Evolutionary conservation across 2,888 invertebrate genomes (phyloP).

Genomic region (Hybos culiciformis): DNA sequence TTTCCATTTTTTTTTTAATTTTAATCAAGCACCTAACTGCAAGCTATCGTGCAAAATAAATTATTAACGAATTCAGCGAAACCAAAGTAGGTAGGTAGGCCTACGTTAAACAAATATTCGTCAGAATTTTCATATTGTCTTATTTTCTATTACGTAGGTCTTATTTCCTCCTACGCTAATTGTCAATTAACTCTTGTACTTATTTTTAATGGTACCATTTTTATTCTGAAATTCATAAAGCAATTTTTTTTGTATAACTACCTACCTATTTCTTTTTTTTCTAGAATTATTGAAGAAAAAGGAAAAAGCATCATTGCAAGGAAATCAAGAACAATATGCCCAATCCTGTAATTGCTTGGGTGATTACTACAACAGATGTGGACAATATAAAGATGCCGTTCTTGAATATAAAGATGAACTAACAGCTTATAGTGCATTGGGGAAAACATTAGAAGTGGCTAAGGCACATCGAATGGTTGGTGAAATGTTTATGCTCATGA

Average conservation of each 20-base stretch:
- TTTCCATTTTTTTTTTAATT: no score
- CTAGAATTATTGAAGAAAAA: slow-evolving; percentile 58
- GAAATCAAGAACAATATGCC: slow-evolving; percentile 52
- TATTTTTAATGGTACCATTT: no score
- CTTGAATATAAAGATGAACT: slow-evolving; percentile 64
- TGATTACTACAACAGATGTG: slow-evolving; percentile 51
- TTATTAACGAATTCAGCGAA: no score
- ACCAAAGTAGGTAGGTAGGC: no score
- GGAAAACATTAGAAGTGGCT: slow-evolving; percentile 59
- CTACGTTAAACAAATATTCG: no score
- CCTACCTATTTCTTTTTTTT: slow-evolving; percentile 42
- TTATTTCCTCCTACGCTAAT: no score
- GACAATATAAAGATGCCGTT: slow-evolving; percentile 56
- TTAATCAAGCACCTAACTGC: slow-evolving; percentile 52
- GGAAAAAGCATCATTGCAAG: slow-evolving; percentile 52
- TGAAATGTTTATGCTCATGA: slow-evolving; percentile 64
- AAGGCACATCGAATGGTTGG: slow-evolving; percentile 75
- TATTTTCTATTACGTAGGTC: slow-evolving; percentile 57
- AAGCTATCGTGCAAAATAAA: no score
- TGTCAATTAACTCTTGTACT: no score
- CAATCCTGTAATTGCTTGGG: slow-evolving; percentile 61
- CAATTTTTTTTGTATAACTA: no score
- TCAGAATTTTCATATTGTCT: slow-evolving; percentile 52
- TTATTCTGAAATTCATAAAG: no score
- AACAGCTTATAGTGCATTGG: slow-evolving; percentile 47